These are phyloP conservation scores for Idaea straminata DNA, from an alignment of 2,888 invertebrate species.

Conservation along the genomic window DNA sequence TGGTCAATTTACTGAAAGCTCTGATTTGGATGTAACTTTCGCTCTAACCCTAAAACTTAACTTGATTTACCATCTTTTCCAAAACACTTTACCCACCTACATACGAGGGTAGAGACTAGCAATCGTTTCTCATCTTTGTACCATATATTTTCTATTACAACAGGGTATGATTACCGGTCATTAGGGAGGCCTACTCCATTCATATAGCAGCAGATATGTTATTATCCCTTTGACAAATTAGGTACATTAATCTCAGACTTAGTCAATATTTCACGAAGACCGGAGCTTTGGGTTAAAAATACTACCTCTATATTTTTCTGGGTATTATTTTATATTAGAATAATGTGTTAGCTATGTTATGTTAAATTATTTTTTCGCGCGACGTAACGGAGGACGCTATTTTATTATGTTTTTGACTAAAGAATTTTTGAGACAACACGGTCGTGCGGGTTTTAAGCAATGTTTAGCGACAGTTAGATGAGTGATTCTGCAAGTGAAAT, in stretches of 20 bases:
- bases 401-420: too few species aligned
- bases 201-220: neutral
- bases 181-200: slow-evolving; percentile 1
- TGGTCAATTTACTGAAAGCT: too few species aligned
- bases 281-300: neutral
- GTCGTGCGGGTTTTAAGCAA: too few species aligned
- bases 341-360: neutral
- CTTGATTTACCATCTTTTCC: neutral
- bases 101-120: neutral
- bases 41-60: too few species aligned
- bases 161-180: neutral
- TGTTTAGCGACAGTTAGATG: too few species aligned
- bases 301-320: neutral
- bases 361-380: too few species aligned
- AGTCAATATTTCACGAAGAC: neutral
- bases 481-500: too few species aligned
- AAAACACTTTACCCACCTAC: neutral
- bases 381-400: too few species aligned
- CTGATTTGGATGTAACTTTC: too few species aligned
- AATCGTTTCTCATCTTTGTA: neutral
- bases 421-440: too few species aligned
- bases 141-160: neutral
- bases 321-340: neutral
- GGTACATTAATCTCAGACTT: neutral
- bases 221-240: neutral